Evolutionary conservation across 1,140 invertebrate species (phyloP).

Genomic region (Trigoniulus corallinus): DNA sequence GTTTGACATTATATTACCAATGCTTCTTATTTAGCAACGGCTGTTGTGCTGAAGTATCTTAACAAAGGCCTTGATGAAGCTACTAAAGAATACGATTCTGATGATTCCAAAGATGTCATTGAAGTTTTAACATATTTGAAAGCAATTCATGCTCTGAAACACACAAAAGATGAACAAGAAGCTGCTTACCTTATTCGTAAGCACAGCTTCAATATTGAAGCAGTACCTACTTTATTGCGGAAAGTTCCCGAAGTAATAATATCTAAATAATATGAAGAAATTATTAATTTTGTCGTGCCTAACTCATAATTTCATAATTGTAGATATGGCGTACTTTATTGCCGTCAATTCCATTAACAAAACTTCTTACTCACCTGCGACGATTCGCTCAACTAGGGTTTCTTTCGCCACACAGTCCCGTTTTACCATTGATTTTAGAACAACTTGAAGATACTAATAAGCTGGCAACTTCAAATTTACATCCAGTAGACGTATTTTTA

Average conservation of each 20-base stretch:
- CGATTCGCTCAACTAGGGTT: conserved; percentile 43
- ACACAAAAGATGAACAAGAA: conserved; percentile 33
- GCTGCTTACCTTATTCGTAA: conserved; percentile 32
- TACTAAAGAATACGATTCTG: conserved; percentile 26
- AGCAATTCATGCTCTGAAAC: conserved; percentile 37
- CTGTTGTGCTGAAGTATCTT: conserved; percentile 10
- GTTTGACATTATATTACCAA: conserved; percentile 6
- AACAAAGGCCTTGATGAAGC: conserved; percentile 25
- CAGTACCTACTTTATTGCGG: conserved; percentile 43
- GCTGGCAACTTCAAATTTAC: conserved; percentile 27
- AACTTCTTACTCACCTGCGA: conserved; percentile 39
- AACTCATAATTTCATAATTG: conserved; percentile 3
- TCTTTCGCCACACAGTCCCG: conserved; percentile 26
- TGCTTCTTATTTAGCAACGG: background rate
- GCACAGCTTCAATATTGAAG: conserved; percentile 37
- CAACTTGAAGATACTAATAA: conserved; percentile 28
- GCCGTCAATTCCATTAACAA: conserved; percentile 35
- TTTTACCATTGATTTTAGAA: conserved; percentile 26
- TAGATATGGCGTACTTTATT: conserved; percentile 45
- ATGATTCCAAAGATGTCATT: conserved; percentile 21
- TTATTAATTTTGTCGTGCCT: background rate
- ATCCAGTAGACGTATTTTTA: conserved; percentile 39
- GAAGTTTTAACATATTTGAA: conserved; percentile 37
- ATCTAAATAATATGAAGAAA: background rate
- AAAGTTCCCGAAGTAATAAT: conserved; percentile 36